phyloP scores from a whole-genome alignment of 2,888 invertebrate species.

The Erebia palarica region DNA sequence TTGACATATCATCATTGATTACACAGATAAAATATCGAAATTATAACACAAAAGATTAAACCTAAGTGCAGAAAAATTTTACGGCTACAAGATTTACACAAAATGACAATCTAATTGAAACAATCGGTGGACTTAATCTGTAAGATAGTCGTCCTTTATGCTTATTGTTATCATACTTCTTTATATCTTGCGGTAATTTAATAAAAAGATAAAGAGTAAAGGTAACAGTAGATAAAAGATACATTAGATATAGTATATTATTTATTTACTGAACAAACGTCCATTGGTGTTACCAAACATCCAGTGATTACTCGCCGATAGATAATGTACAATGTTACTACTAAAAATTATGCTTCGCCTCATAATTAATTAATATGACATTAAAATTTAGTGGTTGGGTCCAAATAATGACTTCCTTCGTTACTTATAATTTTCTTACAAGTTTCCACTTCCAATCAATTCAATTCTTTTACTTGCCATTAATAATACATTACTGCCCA shows the following conservation, averaged over 20 bases:
- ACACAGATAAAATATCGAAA: constrained; percentile 46
- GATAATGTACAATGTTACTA: too few relatives aligned
- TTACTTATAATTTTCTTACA: too few relatives aligned
- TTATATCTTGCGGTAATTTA: constrained; percentile 3
- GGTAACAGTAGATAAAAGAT: too few relatives aligned
- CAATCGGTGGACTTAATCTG: constrained; percentile 6
- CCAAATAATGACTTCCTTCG: too few relatives aligned
- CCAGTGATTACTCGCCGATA: not conserved
- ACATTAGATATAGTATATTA: not conserved
- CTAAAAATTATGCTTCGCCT: too few relatives aligned
- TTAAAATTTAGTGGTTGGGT: too few relatives aligned
- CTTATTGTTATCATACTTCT: constrained; percentile 3
- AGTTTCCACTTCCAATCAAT: too few relatives aligned
- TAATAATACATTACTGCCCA: too few relatives aligned
- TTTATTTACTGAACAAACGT: not conserved
- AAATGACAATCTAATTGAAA: constrained; percentile 17
- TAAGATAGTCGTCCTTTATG: not conserved
- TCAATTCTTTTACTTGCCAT: too few relatives aligned
- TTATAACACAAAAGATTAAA: constrained; percentile 20
- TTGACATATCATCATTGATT: constrained; percentile 20
- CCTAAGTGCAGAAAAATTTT: constrained; percentile 11
- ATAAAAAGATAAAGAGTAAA: not conserved
- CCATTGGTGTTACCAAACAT: constrained; percentile 1
- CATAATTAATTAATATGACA: too few relatives aligned
- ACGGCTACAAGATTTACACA: constrained; percentile 6